Conservation (phyloP, 1,140 invertebrate species). For the Tetramorium alpestre region DNA sequence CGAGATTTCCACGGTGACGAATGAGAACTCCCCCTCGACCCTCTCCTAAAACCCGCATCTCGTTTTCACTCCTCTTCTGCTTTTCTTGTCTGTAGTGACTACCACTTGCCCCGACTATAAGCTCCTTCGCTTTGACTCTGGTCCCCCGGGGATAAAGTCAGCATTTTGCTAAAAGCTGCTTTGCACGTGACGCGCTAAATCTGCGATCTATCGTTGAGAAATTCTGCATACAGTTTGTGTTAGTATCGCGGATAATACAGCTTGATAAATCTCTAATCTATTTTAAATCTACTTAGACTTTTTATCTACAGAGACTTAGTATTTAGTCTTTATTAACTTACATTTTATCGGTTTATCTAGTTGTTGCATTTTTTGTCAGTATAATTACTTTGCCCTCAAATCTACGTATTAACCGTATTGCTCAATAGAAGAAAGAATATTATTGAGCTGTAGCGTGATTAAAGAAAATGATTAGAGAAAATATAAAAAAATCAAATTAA, state of each 20-base stretch:
- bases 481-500: neutral
- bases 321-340: neutral
- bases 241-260: neutral
- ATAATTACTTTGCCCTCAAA: neutral
- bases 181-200: neutral
- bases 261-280: neutral
- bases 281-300: neutral
- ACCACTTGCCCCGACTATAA: slow-evolving; percentile 10
- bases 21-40: slow-evolving; percentile 19
- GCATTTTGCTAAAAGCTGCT: slow-evolving; percentile 27
- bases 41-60: slow-evolving; percentile 4
- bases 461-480: neutral
- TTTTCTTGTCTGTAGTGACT: slow-evolving; percentile 23
- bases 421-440: neutral
- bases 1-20: slow-evolving; percentile 69
- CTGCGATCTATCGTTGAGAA: neutral
- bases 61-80: slow-evolving; percentile 53
- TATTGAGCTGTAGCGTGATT: neutral
- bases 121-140: slow-evolving; percentile 25
- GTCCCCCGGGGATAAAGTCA: slow-evolving; percentile 30
- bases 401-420: neutral
- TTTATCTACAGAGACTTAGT: too few species aligned
- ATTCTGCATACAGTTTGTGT: neutral
- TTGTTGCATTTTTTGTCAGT: too few species aligned
- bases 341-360: too few species aligned